Base-by-base conservation (phyloP, 2,888 invertebrate genomes). In the Lottia scabra region DNA sequence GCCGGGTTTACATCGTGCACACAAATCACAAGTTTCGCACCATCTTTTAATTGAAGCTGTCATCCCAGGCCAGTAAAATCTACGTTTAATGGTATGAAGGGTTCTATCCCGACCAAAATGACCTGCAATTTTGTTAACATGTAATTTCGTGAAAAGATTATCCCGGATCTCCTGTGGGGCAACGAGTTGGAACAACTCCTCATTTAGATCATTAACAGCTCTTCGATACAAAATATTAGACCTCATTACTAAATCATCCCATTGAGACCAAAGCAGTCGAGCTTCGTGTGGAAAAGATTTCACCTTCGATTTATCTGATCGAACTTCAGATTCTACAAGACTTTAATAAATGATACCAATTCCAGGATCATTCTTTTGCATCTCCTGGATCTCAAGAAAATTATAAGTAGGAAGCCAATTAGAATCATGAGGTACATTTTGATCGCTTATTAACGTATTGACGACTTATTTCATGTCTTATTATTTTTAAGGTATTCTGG, bases 41-140 rank as follows among this genome's bases (percentile, higher is more conserved):
- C 66, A 71, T 12, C 66, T 45, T 46, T n/a, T 27, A 23, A 70
- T 48, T 38, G 46, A 48, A 0, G 44, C 30, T 0, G 38, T n/a
- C 65, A 56, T 65, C n/a, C 43, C 65, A 19, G 71, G 71, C 71
- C 66, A 67, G 66, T 67, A 71, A 45, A 67, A 71, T 46, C 64
- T n/a, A 23, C 64, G 43, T 38, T 45, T 71, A 19, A 71, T 46
- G 15, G 19, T 26, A n/a, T 67, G 46, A 15, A 71, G 10, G n/a
- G 63, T 67, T 27, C 46, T 67, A 5, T 67, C 68, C 10, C 72
- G 23, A 72, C 67, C 68, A 30, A 72, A 65, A 68, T 72, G 63
- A 48, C 68, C 64, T 3, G 65, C 68, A 45, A 26, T 27, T 19
- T 30, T 56, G 19, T 16, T 16, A n/a, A 46, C 23, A 67, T 71